phyloP scores from a whole-genome alignment of 92 coral and sea anemone genomes.

The Pocillopora meandrina region DNA sequence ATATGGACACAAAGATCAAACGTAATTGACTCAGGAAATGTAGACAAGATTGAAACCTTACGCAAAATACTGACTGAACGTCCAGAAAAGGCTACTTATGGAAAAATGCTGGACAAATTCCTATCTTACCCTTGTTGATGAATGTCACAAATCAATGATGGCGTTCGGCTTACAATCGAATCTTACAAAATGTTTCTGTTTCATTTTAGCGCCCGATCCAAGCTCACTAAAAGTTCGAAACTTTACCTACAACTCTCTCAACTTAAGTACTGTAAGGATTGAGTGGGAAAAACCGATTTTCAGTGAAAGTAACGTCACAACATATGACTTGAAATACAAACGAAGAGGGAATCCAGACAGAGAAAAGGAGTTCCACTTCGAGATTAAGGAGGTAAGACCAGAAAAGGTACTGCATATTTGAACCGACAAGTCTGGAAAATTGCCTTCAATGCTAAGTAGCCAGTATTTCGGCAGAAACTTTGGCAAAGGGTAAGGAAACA shows the following conservation, averaged over 20 bases:
- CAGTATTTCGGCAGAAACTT: no score
- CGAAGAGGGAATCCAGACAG: conserved; percentile 23
- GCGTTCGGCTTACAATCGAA: no score
- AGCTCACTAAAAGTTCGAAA: background rate
- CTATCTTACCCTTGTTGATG: background rate
- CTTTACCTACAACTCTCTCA: background rate
- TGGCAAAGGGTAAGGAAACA: no score
- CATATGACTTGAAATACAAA: background rate
- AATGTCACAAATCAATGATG: no score
- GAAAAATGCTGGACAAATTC: background rate
- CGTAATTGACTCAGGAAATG: no score
- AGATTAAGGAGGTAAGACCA: no score
- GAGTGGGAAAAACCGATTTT: conserved; percentile 19
- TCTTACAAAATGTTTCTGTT: background rate
- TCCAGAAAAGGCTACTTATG: no score
- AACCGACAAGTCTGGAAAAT: no score
- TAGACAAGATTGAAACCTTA: no score
- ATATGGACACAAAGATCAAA: no score
- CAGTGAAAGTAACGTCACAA: background rate
- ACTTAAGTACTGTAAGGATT: background rate
- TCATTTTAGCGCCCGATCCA: conserved; percentile 23
- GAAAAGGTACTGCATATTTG: no score
- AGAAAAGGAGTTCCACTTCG: background rate
- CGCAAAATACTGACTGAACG: background rate
- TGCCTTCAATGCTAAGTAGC: no score